phyloP scores from a whole-genome alignment of 2,888 invertebrate genomes.

The Drosophila neotestacea region DNA sequence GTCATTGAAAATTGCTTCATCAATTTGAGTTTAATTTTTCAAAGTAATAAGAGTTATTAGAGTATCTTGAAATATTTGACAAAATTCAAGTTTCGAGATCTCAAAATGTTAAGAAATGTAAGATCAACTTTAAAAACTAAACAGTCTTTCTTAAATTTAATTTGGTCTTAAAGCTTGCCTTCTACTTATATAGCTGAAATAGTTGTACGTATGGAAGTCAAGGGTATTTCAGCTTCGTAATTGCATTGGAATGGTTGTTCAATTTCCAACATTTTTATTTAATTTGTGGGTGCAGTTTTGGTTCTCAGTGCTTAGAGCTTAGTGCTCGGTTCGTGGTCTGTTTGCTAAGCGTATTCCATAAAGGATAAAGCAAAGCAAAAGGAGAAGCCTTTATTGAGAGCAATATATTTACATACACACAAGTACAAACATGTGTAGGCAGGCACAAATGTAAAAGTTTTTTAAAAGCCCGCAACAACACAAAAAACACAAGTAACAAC shows the following conservation, averaged over 20 bases:
- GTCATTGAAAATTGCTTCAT: background rate
- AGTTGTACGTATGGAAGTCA: background rate
- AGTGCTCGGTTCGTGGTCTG: conserved; percentile 14
- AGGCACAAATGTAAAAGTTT: conserved; percentile 40
- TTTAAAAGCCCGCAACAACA: conserved; percentile 43
- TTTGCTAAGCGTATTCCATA: conserved; percentile 29
- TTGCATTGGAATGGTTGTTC: background rate
- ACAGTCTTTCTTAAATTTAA: too few species aligned
- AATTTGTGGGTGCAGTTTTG: conserved; percentile 16
- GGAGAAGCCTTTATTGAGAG: conserved; percentile 34
- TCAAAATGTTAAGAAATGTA: too few species aligned
- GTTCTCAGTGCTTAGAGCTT: background rate
- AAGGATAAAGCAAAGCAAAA: conserved; percentile 28
- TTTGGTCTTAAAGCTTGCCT: too few species aligned
- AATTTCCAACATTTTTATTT: conserved; percentile 8
- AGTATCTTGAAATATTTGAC: too few species aligned
- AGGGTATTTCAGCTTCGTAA: conserved; percentile 12
- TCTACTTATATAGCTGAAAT: background rate
- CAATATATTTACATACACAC: conserved; percentile 14
- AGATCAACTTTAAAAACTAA: too few species aligned
- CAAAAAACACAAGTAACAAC: conserved; percentile 9
- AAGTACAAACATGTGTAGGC: conserved; percentile 26
- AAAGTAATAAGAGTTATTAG: too few species aligned
- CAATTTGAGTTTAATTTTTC: background rate
- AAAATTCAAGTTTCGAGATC: too few species aligned